Evolutionary conservation across 2,888 invertebrate genomes (phyloP), one percentile per base, ranked within the genome.

Genomic region (Lithosia quadra): DNA sequence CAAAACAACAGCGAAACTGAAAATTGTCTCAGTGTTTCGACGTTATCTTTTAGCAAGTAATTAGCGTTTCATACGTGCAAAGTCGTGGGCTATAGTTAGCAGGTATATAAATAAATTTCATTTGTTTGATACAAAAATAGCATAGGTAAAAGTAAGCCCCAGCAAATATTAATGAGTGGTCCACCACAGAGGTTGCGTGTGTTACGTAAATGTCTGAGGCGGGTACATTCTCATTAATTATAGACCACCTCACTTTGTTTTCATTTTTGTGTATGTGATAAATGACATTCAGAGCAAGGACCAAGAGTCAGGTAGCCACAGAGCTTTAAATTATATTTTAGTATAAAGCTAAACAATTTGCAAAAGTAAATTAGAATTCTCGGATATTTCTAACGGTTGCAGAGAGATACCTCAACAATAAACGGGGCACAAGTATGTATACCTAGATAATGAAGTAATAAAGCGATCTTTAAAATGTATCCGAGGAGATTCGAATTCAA

Each of bases 141-240:
- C 53, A 55, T 34, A 33, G 57, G 58, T 60, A 60, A 59, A 59
- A 68, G 49, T 55, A 59, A 69, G 58, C n/a, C 60, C 21, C 33
- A 24, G 33, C 36, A 69, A 74, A 84, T 84, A 85, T 83, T 81
- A 85, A 86, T 86, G 82, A 78, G 71, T 78, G 79, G 79, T 76
- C 67, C 65, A 77, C 74, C 81, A 63, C 75, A 67, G 62, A 77
- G 78, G 77, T 80, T 82, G 79, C 74, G 78, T 84, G 83, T 77
- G 71, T 77, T 80, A 78, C 73, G 71, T 75, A 68, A 76, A 78
- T 67, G 73, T 82, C 75, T 75, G 72, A 78, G 67, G 69, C 36
- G 68, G 60, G 68, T 71, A 78, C 69, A 74, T 76, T 67, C 65
- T 74, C 78, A 79, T 86, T 82, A 78, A 84, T 85, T 82, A 78